These are phyloP conservation scores for Mastigias papua DNA, from an alignment of 30 jellyfish, hydroid and myxozoan genomes.

Conservation along the genomic window DNA sequence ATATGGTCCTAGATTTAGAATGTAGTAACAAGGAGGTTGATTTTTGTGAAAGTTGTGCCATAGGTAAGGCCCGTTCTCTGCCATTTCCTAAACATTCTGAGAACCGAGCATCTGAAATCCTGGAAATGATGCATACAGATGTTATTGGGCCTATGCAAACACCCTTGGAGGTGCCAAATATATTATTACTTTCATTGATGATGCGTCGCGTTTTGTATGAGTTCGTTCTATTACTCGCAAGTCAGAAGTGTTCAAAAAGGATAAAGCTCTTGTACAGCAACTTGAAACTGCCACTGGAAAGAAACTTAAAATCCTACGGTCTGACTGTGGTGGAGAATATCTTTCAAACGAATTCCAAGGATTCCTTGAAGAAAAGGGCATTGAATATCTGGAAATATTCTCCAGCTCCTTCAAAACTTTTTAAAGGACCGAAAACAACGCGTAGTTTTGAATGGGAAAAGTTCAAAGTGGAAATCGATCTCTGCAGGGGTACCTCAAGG, in stretches of 20 bases:
- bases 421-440: too few relatives aligned
- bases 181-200: neutral
- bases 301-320: constrained; percentile 10
- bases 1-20: too few relatives aligned
- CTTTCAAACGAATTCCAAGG: constrained; percentile 13
- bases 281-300: constrained; percentile 17
- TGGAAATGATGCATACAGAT: constrained; percentile 35
- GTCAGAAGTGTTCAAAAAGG: constrained; percentile 38
- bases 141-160: constrained; percentile 47
- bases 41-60: constrained; percentile 25
- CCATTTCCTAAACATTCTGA: neutral
- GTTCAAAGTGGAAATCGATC: too few relatives aligned
- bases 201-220: neutral
- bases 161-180: constrained; percentile 49
- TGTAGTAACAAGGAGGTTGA: too few relatives aligned
- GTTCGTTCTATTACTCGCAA: constrained; percentile 19
- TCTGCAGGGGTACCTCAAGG: too few relatives aligned
- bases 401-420: too few relatives aligned
- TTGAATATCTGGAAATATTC: too few relatives aligned
- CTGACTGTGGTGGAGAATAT: constrained; percentile 35
- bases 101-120: neutral
- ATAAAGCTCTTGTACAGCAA: constrained; percentile 7
- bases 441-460: too few relatives aligned
- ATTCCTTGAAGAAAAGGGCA: constrained; percentile 9
- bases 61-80: neutral